Evolutionary conservation across 2,797 vertebrate genomes (phyloP), one percentile per base, ranked within the genome.

Genomic region (Macropus fuliginosus): DNA sequence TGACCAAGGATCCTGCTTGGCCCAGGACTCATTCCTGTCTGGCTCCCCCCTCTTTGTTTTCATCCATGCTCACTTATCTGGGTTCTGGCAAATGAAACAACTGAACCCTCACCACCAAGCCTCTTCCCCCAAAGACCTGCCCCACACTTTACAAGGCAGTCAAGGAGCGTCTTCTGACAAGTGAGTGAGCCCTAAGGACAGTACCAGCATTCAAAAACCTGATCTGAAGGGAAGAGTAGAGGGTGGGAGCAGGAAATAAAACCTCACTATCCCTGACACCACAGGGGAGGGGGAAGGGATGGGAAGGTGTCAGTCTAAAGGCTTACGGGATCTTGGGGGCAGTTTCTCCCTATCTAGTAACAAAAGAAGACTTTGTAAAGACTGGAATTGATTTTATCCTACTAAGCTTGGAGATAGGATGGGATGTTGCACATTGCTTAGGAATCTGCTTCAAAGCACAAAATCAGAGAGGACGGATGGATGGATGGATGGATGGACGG

Each of bases 111-210:
- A n/a, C 46, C 31, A 46, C 31, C 56, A 50, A n/a, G 55, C 55
- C 4, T 56, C 40, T 91, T 46, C 16, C 0, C 31, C 54, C 54
- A n/a, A 66, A 55, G 9, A 56, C 66, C 4, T 0, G 5, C 55
- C 34, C 4, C n/a, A n/a, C 59, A 46, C 91, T 81, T 74, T 74
- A 91, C 94, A 89, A 90, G 24, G 54, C 14, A 14, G n/a, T 46
- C 59, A 92, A 34, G 0, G 18, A 1, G 28, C 14, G 40, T 14
- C 0, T 21, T 24, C n/a, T 81, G 27, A 87, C 74, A 87, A 46
- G 74, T 87, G 74, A 87, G 74, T 50, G 8, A 46, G 21, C 24
- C 31, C 31, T 16, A 50, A 4, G 40, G 40, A 87, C 40, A 87
- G 1, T 27, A 40, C 21, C 74, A 81, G 62, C n/a, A 21, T 21